Percentiles rank a stretch among this genome's conserved stretches.
Conservation (phyloP, 2,113 vertebrate species). For the Caloenas nicobarica region DNA sequence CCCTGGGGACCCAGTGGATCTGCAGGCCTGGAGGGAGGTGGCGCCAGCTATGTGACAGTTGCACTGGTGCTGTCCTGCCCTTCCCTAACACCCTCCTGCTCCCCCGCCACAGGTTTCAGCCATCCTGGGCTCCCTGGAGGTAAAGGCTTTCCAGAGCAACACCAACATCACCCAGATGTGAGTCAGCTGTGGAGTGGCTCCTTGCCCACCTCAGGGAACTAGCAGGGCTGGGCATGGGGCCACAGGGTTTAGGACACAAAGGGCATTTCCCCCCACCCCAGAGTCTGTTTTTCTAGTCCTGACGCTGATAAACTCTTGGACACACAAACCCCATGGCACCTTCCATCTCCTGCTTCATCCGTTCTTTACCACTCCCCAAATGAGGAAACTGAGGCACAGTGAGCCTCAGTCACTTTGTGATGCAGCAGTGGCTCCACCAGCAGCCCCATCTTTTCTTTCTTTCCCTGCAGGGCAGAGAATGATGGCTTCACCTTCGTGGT, state of each 20-base stretch:
- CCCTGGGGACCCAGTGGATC: background rate
- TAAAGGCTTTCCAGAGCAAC: slow-evolving; percentile 47
- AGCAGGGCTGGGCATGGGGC: rapidly evolving
- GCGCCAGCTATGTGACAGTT: too few relatives aligned
- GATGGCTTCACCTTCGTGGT: background rate
- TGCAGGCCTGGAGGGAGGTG: background rate
- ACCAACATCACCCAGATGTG: slow-evolving; percentile 27
- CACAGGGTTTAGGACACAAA: background rate
- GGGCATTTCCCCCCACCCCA: background rate
- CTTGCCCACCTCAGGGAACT: rapidly evolving
- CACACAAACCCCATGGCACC: background rate
- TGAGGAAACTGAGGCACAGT: background rate
- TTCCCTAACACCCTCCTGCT: background rate
- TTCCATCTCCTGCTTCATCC: background rate
- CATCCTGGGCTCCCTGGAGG: slow-evolving; percentile 33
- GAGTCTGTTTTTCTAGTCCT: background rate
- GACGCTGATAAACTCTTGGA: background rate
- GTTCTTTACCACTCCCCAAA: background rate
- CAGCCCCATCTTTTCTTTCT: background rate
- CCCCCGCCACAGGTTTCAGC: background rate
- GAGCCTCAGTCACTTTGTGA: background rate
- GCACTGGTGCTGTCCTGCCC: rapidly evolving
- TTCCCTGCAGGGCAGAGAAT: background rate
- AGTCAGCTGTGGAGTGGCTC: background rate
- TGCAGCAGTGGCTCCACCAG: background rate